A percentile compares a stretch with the other conserved stretches of the same genome.
Conservation (phyloP, 2,888 invertebrate species). For the Lochmaea crataegi region DNA sequence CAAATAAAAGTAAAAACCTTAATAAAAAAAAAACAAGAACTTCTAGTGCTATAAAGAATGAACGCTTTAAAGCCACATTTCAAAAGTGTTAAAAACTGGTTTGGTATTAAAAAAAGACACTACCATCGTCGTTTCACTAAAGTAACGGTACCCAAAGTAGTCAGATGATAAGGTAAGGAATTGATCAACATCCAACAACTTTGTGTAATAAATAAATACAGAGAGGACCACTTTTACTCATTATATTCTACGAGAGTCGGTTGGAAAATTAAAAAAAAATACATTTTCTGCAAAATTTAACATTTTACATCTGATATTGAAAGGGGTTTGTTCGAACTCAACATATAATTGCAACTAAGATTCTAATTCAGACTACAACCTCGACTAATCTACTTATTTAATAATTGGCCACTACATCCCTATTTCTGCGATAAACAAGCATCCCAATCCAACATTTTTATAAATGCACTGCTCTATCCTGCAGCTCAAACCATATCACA, state of each 20-base stretch:
- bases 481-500: too few species aligned
- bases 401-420: too few species aligned
- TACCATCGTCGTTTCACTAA: slow-evolving; percentile 36
- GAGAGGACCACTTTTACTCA: slow-evolving; percentile 1
- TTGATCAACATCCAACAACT: slow-evolving; percentile 20
- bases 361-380: too few species aligned
- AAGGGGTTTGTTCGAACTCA: too few species aligned
- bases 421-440: too few species aligned
- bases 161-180: slow-evolving; percentile 40
- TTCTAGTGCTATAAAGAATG: neutral
- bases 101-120: slow-evolving; percentile 17
- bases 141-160: slow-evolving; percentile 44
- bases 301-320: too few species aligned
- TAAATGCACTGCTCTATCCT: too few species aligned
- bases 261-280: slow-evolving; percentile 13
- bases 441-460: too few species aligned
- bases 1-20: neutral
- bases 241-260: slow-evolving; percentile 26
- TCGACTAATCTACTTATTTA: too few species aligned
- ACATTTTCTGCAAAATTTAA: slow-evolving; percentile 20
- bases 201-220: neutral
- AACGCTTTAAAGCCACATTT: slow-evolving; percentile 25
- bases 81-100: slow-evolving; percentile 36
- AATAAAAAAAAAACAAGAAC: neutral
- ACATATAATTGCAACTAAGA: too few species aligned